phyloP scores from a whole-genome alignment of 2,888 invertebrate species.

The Lathronympha strigana region DNA sequence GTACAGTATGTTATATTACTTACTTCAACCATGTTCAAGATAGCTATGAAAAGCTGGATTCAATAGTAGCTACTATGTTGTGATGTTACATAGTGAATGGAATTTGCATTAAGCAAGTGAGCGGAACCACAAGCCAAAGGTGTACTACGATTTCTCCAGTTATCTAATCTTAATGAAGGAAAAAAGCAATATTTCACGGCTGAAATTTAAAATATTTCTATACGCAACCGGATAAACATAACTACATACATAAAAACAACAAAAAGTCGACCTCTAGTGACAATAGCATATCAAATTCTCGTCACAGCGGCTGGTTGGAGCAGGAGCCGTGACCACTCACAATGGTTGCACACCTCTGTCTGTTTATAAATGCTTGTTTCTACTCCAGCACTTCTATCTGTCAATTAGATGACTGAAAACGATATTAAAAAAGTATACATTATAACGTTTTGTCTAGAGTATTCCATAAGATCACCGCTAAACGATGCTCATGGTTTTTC shows the following conservation, averaged over 20 bases:
- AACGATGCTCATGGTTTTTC: too few species aligned
- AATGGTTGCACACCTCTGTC: conserved; percentile 42
- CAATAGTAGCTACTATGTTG: not conserved
- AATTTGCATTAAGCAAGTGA: conserved; percentile 17
- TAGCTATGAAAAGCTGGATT: not conserved
- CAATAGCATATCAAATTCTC: conserved; percentile 47
- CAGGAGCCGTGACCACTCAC: conserved; percentile 43
- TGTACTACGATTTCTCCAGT: conserved; percentile 20
- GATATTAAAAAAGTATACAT: too few species aligned
- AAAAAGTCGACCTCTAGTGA: conserved; percentile 39
- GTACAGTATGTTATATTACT: too few species aligned
- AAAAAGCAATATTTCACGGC: conserved; percentile 31
- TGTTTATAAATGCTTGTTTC: conserved; percentile 37
- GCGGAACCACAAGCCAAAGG: conserved; percentile 4
- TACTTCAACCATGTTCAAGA: not conserved
- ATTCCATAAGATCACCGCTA: too few species aligned
- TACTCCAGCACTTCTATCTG: too few species aligned
- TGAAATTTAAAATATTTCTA: conserved; percentile 28
- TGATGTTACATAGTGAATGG: conserved; percentile 13
- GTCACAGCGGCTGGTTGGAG: conserved; percentile 43
- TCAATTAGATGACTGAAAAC: too few species aligned
- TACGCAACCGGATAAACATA: conserved; percentile 39
- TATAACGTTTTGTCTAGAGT: too few species aligned
- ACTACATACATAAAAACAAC: conserved; percentile 37
- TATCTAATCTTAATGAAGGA: conserved; percentile 30